phyloP scores from a whole-genome alignment of 1,140 invertebrate genomes.

The Rhyzopertha dominica region DNA sequence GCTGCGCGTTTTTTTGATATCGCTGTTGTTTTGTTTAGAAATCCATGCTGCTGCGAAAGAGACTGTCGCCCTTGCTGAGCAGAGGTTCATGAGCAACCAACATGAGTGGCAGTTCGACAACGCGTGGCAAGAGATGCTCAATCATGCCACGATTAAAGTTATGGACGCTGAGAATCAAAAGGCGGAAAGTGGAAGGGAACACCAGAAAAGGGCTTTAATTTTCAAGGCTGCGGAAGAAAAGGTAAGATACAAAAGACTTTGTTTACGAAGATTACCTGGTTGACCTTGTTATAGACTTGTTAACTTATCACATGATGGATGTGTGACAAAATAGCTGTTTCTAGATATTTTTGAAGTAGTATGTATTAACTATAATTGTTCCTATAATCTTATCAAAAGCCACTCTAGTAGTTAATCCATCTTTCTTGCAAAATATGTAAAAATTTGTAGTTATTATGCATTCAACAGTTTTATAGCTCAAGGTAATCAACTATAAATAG shows the following conservation, averaged over 20 bases:
- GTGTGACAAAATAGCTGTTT: too few species aligned
- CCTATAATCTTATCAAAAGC: too few species aligned
- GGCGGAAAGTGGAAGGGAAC: constrained; percentile 79
- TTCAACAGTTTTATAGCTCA: too few species aligned
- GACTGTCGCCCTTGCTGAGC: constrained; percentile 87
- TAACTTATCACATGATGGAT: too few species aligned
- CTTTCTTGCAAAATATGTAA: too few species aligned
- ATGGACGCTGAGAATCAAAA: constrained; percentile 89
- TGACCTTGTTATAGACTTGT: too few species aligned
- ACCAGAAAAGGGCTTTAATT: constrained; percentile 69
- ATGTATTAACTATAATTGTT: too few species aligned
- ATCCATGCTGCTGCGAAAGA: constrained; percentile 92
- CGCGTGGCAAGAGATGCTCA: constrained; percentile 97
- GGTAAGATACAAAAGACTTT: constrained; percentile 43
- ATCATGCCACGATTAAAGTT: constrained; percentile 91
- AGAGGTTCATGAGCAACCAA: constrained; percentile 75
- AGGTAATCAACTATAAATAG: too few species aligned
- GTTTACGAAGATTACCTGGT: too few species aligned
- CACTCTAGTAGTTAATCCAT: too few species aligned
- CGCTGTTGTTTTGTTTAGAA: constrained; percentile 50
- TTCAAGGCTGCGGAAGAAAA: constrained; percentile 75
- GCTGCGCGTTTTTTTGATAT: constrained; percentile 4
- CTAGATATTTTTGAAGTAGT: too few species aligned
- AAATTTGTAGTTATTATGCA: too few species aligned
- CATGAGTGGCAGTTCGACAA: constrained; percentile 82